Evolutionary conservation across 2,113 vertebrate genomes (phyloP).

Genomic region (Phylloscopus trochilus): DNA sequence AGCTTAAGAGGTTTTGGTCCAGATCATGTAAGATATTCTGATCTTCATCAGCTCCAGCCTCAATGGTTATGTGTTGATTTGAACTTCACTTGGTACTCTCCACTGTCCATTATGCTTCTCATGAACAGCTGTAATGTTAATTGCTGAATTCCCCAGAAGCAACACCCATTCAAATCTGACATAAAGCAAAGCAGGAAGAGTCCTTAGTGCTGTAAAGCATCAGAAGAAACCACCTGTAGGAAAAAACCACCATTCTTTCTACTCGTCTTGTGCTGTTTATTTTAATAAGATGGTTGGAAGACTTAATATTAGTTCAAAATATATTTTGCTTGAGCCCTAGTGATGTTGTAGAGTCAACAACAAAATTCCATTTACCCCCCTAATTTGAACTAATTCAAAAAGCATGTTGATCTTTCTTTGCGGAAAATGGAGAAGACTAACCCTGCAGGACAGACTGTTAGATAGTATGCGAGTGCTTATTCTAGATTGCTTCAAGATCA

Average conservation of each 20-base stretch:
- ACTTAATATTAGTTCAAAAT: neutral
- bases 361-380: neutral
- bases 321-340: neutral
- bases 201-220: neutral
- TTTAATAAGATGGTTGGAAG: neutral
- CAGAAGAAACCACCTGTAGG: neutral
- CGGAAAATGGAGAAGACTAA: neutral
- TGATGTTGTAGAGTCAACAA: neutral
- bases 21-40: rapidly evolving
- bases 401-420: neutral
- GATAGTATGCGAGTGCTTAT: neutral
- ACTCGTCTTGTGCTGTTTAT: neutral
- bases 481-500: neutral
- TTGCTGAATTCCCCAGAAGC: neutral
- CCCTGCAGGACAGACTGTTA: neutral
- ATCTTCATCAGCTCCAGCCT: neutral
- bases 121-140: neutral
- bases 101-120: neutral
- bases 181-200: neutral
- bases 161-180: neutral
- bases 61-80: neutral
- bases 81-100: neutral
- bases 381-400: neutral
- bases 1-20: neutral
- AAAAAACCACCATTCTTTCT: neutral